Evolutionary conservation across 2,797 vertebrate species (phyloP), one percentile per base, ranked within the genome.

Genomic region (Phrynocephalus vlangalii): DNA sequence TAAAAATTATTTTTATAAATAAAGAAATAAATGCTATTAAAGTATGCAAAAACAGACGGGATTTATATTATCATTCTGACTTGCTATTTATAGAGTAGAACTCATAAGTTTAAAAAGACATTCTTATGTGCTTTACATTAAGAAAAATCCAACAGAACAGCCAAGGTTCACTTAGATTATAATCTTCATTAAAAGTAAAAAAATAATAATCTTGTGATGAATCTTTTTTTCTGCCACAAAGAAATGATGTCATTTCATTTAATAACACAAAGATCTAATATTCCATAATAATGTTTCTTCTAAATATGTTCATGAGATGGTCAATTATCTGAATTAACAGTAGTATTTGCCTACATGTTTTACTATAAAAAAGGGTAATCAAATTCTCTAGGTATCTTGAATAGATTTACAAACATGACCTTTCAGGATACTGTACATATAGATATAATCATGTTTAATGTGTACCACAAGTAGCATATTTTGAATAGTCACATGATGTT

Each of bases 91-190:
- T 44, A 44, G 38, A 44, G 38, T 44, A 44, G 38, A 44, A 44
- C 38, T 44, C 38, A 44, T 44, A 44, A 44, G 93, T 87, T 93
- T 90, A 91, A 90, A 95, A 92, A 95, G 90, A 90, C 89, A 93
- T 91, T 94, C 91, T 94, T 95, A 93, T 92, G 90, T 92, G 83
- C 89, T 94, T 94, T 95, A 91, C 85, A 93, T 22, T 88, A 94
- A 90, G 89, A 90, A 94, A 86, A 94, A 91, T 89, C 87, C 92
- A 89, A 94, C 76, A 73, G 82, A 88, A 44, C 38, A 44, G 38
- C 38, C 38, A 44, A 44, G 11, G 52, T 56, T 56, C 52, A 56
- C 9, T 56, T 56, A 56, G 52, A 56, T 56, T 56, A 13, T 56
- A 56, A 56, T 56, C 52, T 56, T 9, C 52, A 10, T 56, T 66